A percentile compares a stretch with the other conserved stretches of the same genome.
Evolutionary conservation across 2,888 invertebrate genomes (phyloP).

Genomic region (Uloborus plumipes): DNA sequence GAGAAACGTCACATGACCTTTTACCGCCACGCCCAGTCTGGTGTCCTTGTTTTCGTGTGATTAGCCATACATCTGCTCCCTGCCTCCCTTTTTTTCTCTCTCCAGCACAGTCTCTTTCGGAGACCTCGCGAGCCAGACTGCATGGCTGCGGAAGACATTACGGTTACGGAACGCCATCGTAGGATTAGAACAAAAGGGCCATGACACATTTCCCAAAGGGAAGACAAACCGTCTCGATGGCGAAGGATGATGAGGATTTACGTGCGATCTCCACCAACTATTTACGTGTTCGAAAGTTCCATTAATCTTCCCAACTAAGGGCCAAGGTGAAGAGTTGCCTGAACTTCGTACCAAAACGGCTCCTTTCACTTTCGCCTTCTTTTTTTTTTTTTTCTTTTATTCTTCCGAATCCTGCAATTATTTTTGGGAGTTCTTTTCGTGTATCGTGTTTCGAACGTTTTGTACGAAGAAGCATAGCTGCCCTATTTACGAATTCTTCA

Average conservation of each 20-base stretch:
- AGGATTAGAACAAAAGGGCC: constrained; percentile 41
- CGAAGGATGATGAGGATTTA: constrained; percentile 24
- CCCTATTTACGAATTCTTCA: too few species aligned
- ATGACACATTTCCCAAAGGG: constrained; percentile 31
- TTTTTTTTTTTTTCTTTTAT: too few species aligned
- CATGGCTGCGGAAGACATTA: constrained; percentile 37
- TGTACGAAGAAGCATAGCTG: too few species aligned
- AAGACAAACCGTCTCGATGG: constrained; percentile 39
- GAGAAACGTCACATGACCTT: constrained; percentile 31
- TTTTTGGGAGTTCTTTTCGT: too few species aligned
- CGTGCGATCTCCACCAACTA: constrained; percentile 3
- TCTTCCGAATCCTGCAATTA: too few species aligned
- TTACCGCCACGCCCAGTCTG: constrained; percentile 35
- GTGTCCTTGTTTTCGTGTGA: constrained; percentile 43
- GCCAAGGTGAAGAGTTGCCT: constrained; percentile 14
- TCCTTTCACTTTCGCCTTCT: too few species aligned
- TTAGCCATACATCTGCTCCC: background rate
- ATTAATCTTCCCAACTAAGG: constrained; percentile 9
- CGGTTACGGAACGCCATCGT: background rate
- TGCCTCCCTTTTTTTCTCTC: constrained; percentile 8
- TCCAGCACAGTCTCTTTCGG: background rate
- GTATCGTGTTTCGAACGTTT: too few species aligned
- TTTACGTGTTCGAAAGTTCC: constrained; percentile 1
- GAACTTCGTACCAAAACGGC: too few species aligned
- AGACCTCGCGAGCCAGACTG: constrained; percentile 30